Conservation (phyloP, 2,797 vertebrate genomes). For the Epinephelus awoara region DNA sequence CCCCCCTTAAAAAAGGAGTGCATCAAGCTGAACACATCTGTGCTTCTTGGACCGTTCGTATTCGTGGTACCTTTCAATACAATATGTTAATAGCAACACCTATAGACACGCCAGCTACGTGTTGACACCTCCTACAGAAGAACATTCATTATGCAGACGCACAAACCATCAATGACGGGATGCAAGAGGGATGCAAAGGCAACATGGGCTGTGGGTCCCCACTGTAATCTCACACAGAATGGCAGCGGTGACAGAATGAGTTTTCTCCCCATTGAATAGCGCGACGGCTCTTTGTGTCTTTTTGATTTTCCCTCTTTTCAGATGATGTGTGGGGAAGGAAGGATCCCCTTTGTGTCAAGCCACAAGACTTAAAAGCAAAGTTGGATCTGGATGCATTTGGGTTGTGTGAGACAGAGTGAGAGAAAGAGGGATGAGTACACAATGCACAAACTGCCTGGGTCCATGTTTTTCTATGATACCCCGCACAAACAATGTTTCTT, state of each 20-base stretch:
- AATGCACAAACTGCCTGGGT: slow-evolving; percentile 66
- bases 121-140: slow-evolving; percentile 42
- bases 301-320: slow-evolving; percentile 82
- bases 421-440: slow-evolving; percentile 56
- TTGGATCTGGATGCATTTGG: slow-evolving; percentile 77
- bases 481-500: slow-evolving; percentile 63
- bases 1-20: not conserved
- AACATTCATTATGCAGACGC: slow-evolving; percentile 64
- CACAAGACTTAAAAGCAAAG: slow-evolving; percentile 83
- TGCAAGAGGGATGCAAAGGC: slow-evolving; percentile 66
- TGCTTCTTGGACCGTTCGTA: slow-evolving; percentile 5
- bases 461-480: slow-evolving; percentile 69
- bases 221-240: slow-evolving; percentile 81
- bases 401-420: slow-evolving; percentile 41
- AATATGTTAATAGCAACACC: slow-evolving; percentile 22
- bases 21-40: slow-evolving; percentile 7
- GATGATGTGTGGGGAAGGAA: slow-evolving; percentile 80
- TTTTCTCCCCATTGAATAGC: slow-evolving; percentile 79
- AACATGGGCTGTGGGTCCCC: slow-evolving; percentile 73
- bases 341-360: slow-evolving; percentile 84
- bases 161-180: slow-evolving; percentile 52
- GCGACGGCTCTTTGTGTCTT: slow-evolving; percentile 81
- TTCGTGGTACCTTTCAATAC: slow-evolving; percentile 9
- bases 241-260: slow-evolving; percentile 80
- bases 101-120: not conserved